A percentile compares a stretch with the other conserved stretches of the same genome.
Evolutionary conservation across 2,888 invertebrate species (phyloP).

Genomic region (Agrotis exclamationis): DNA sequence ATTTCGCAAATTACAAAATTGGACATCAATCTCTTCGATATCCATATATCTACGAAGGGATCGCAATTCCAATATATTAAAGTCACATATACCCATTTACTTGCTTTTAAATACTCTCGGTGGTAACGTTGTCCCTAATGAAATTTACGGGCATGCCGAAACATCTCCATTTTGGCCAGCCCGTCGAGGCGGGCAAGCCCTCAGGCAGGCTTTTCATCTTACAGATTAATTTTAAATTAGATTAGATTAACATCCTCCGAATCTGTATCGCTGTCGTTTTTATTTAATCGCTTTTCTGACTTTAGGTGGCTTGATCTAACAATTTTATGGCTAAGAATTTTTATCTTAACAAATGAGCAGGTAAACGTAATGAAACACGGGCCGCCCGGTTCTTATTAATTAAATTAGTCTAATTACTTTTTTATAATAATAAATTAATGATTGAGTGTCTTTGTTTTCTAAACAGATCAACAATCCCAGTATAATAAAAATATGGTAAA

Average conservation of each 20-base stretch:
- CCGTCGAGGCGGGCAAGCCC: constrained; percentile 63
- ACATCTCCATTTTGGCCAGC: constrained; percentile 77
- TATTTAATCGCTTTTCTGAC: constrained; percentile 72
- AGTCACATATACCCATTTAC: constrained; percentile 45
- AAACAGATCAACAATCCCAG: background rate
- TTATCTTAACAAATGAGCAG: constrained; percentile 7
- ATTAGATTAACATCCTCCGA: constrained; percentile 83
- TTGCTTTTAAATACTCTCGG: constrained; percentile 76
- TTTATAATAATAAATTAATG: background rate
- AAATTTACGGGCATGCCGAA: constrained; percentile 80
- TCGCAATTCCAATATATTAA: constrained; percentile 57
- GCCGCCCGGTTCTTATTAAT: background rate
- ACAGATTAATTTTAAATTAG: constrained; percentile 87
- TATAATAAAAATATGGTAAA: background rate
- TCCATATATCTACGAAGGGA: constrained; percentile 39
- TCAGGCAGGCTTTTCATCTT: constrained; percentile 80
- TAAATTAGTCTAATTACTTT: background rate
- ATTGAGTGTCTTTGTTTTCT: background rate
- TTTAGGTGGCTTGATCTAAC: constrained; percentile 46
- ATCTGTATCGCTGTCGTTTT: constrained; percentile 79
- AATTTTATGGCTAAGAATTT: constrained; percentile 10
- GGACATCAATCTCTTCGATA: constrained; percentile 54
- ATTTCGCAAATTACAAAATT: constrained; percentile 42
- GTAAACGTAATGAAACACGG: background rate
- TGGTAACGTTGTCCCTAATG: constrained; percentile 78